Conservation (phyloP, 1,140 invertebrate genomes). For the Megalonaias nervosa region DNA sequence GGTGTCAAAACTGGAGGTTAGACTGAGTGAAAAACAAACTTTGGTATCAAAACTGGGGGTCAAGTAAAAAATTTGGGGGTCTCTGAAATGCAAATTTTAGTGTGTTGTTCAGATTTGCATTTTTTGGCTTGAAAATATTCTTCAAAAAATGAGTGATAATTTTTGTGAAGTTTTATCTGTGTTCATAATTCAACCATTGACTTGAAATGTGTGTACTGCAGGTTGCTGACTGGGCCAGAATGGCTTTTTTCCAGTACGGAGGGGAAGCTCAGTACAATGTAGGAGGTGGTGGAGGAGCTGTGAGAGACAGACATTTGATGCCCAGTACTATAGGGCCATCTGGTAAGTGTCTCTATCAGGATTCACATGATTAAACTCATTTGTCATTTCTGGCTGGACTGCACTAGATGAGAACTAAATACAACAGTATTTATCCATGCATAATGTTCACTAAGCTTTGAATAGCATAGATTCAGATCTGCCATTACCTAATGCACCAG, state of each 20-base stretch:
- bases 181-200: too few species aligned
- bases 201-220: conserved; percentile 45
- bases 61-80: too few species aligned
- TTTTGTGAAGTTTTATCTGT: not conserved
- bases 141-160: not conserved
- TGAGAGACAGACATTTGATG: conserved; percentile 37
- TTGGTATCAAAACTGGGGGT: too few species aligned
- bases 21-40: too few species aligned
- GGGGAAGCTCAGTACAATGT: conserved; percentile 77
- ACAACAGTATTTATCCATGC: too few species aligned
- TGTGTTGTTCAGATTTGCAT: not conserved
- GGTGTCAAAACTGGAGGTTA: too few species aligned
- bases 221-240: conserved; percentile 87
- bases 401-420: too few species aligned
- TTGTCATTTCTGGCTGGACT: not conserved
- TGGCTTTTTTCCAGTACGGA: conserved; percentile 94
- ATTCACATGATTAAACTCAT: not conserved
- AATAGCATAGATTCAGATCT: too few species aligned
- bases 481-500: too few species aligned
- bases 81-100: too few species aligned
- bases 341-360: conserved; percentile 23
- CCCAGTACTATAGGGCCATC: conserved; percentile 50
- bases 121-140: not conserved
- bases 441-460: too few species aligned
- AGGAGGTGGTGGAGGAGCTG: conserved; percentile 16